Base-by-base conservation (phyloP, 2,113 vertebrate genomes). In the Urocolius indicus region DNA sequence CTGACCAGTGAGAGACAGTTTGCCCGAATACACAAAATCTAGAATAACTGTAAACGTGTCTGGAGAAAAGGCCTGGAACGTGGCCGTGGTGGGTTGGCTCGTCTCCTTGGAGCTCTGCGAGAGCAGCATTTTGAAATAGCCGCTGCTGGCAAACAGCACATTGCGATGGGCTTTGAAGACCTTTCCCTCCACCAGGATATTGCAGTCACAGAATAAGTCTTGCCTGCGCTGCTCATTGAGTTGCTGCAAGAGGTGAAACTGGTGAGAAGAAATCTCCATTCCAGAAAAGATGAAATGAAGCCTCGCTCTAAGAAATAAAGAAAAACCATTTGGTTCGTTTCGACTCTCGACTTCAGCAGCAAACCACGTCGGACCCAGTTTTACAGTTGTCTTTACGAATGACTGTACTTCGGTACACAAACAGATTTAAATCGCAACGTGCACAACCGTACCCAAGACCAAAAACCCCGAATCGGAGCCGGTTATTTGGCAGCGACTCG, bases 121-220 rank as follows among this genome's bases (percentile, higher is more conserved):
- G 36, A 99, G 98, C 80, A 99, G 98, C 99, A 99, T 99, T 83
- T 99, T 99, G 97, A 99, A 99, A 96, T 99, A 99, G 90, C 99
- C 99, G 0, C 99, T 99, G 96, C 99, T 99, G 92, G 99, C 99
- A 18, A 99, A 99, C 34, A 99, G 86, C 41, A 99, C 98, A 77
- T 99, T 99, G 36, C 99, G 99, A 87, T 99, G 99, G 5, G 99
- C 99, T 90, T 98, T 98, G 96, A 99, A 99, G 95, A 99, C 98
- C 95, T 99, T 98, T 7, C 99, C 99, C 97, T 99, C 99, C 8
- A 99, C 99, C 92, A 99, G 92, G 83, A 99, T 98, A 21, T 93
- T 99, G 98, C 99, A 99, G 96, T 99, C 99, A 21, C 99, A 99
- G 96, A 99, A 99, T 3, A 99, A 97, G 74, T 99, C 99, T 74